Evolutionary conservation across 2,113 vertebrate genomes (phyloP).

Genomic region (Orthochromis indermauri): DNA sequence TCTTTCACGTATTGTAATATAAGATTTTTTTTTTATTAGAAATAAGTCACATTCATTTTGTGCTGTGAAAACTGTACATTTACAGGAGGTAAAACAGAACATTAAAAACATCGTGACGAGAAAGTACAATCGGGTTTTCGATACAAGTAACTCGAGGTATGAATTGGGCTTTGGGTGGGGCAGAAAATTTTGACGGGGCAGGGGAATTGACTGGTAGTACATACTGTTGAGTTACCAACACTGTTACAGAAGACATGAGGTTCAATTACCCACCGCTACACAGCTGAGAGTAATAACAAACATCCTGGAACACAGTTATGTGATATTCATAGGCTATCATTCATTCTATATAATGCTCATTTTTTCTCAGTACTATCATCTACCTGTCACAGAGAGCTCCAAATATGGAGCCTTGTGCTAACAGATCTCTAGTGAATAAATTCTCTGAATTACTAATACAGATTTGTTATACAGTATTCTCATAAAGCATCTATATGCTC

Average conservation of each 20-base stretch:
- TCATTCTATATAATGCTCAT: constrained; percentile 73
- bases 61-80: constrained; percentile 89
- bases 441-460: constrained; percentile 73
- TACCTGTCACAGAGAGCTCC: constrained; percentile 76
- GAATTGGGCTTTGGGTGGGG: constrained; percentile 11
- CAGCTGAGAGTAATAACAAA: constrained; percentile 57
- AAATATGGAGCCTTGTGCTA: constrained; percentile 73
- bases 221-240: constrained; percentile 66
- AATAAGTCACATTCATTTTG: constrained; percentile 87
- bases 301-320: constrained; percentile 77
- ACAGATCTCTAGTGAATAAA: constrained; percentile 76
- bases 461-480: constrained; percentile 66
- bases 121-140: constrained; percentile 49
- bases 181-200: constrained; percentile 23
- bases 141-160: constrained; percentile 49
- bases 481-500: constrained; percentile 66
- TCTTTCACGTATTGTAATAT: constrained; percentile 32
- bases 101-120: constrained; percentile 49
- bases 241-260: constrained; percentile 76
- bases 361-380: constrained; percentile 74
- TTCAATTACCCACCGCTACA: constrained; percentile 55
- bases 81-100: constrained; percentile 60
- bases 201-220: constrained; percentile 47
- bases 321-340: constrained; percentile 77
- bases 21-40: constrained; percentile 80